phyloP scores from a whole-genome alignment of 2,113 vertebrate genomes.

The Rhinichthys klamathensis region DNA sequence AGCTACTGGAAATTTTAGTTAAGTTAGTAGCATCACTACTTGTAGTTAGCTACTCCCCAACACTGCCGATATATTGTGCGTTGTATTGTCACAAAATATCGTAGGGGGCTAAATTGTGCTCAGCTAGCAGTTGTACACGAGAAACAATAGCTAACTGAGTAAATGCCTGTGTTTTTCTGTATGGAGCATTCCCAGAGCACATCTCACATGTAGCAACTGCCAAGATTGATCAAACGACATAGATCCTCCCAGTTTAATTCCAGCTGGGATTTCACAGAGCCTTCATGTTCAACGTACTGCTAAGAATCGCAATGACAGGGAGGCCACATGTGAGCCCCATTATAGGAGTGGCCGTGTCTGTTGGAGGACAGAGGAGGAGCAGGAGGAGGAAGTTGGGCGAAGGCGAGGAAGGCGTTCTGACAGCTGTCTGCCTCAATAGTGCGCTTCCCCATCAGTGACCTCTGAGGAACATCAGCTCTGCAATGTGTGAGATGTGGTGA shows the following conservation, averaged over 20 bases:
- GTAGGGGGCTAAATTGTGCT: neutral
- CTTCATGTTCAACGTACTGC: conserved; percentile 1
- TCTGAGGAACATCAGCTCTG: conserved; percentile 37
- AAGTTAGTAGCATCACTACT: no score
- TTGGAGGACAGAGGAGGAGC: conserved; percentile 42
- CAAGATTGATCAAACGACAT: neutral
- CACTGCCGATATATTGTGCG: neutral
- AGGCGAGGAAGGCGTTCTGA: conserved; percentile 66
- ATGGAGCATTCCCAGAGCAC: neutral
- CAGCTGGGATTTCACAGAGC: conserved; percentile 15
- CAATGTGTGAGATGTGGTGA: conserved; percentile 59
- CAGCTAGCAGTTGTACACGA: neutral
- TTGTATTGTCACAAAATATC: neutral
- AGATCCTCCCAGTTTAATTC: conserved; percentile 12
- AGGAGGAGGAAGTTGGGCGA: conserved; percentile 66
- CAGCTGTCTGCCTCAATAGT: conserved; percentile 67
- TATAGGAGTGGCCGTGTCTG: conserved; percentile 34
- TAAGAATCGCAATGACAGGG: conserved; percentile 29
- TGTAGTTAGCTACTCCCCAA: no score
- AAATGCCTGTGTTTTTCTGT: neutral
- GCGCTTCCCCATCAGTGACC: conserved; percentile 47
- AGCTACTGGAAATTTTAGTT: no score
- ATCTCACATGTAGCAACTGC: neutral
- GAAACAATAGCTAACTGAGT: neutral
- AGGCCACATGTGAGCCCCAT: conserved; percentile 10